A percentile compares a stretch with the other conserved stretches of the same genome.
Conservation (phyloP, 2,797 vertebrate genomes). For the Acanthornis magna region DNA sequence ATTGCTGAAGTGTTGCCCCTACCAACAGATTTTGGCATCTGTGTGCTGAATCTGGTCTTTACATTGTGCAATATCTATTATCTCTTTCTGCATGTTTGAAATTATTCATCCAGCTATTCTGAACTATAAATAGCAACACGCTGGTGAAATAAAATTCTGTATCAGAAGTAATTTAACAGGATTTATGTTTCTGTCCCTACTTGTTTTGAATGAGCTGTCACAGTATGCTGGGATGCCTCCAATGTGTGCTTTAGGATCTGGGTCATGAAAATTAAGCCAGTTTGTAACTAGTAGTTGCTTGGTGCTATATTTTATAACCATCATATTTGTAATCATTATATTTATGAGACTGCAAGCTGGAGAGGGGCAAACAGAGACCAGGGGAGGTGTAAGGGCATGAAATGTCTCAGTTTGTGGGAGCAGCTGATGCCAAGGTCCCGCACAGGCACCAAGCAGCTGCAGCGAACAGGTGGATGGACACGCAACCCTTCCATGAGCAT, state of each 20-base stretch:
- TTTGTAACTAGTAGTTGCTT: neutral
- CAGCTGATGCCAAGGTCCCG: neutral
- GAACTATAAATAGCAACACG: neutral
- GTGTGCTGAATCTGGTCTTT: neutral
- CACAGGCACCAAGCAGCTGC: fast-evolving
- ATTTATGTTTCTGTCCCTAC: neutral
- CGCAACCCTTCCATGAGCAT: fast-evolving
- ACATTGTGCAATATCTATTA: neutral
- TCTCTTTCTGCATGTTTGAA: neutral
- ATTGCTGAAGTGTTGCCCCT: neutral
- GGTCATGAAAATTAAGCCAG: neutral
- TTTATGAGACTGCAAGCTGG: neutral
- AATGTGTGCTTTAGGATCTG: neutral
- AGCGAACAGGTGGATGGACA: fast-evolving
- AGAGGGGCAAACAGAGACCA: neutral
- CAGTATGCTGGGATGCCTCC: neutral
- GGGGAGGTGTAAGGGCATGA: neutral
- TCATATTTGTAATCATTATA: neutral
- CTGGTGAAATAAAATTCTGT: neutral
- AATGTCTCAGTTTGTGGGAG: neutral
- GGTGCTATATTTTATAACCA: neutral
- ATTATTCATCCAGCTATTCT: neutral
- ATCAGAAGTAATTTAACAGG: neutral
- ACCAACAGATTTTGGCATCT: neutral
- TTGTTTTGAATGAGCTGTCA: neutral